Percentiles rank a stretch among this genome's conserved stretches.
phyloP scores from a whole-genome alignment of 2,888 invertebrate species.

The Hypselothyrea guttata region DNA sequence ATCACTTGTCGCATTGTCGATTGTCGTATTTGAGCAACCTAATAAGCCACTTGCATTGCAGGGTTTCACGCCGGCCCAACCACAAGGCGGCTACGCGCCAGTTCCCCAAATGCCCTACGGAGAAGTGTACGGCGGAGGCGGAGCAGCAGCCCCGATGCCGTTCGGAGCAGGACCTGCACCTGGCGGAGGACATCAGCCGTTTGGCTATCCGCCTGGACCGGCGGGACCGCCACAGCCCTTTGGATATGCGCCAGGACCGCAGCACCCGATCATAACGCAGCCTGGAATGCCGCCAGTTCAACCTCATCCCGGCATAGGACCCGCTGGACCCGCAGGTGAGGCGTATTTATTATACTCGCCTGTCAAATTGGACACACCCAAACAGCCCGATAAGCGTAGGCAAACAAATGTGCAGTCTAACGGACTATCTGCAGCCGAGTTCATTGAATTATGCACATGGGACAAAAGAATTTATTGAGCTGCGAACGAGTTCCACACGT shows the following conservation, averaged over 20 bases:
- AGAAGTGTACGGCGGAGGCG: slow-evolving; percentile 33
- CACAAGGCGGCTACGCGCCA: slow-evolving; percentile 78
- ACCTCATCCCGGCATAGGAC: slow-evolving; percentile 44
- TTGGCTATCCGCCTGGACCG: slow-evolving; percentile 46
- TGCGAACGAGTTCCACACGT: slow-evolving; percentile 22
- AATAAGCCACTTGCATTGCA: slow-evolving; percentile 27
- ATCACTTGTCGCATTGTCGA: not conserved
- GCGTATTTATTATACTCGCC: not conserved
- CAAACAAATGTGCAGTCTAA: too few relatives aligned
- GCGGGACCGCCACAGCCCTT: slow-evolving; percentile 42
- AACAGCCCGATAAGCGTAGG: not conserved
- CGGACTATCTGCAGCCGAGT: slow-evolving; percentile 5
- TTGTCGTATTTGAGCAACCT: not conserved
- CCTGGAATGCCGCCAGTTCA: slow-evolving; percentile 70
- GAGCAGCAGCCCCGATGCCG: slow-evolving; percentile 17
- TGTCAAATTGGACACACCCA: not conserved
- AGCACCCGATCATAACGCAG: slow-evolving; percentile 77
- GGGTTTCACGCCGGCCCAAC: slow-evolving; percentile 72
- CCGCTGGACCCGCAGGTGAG: slow-evolving; percentile 55
- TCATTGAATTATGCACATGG: slow-evolving; percentile 15
- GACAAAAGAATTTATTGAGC: slow-evolving; percentile 24
- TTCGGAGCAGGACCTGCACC: slow-evolving; percentile 40
- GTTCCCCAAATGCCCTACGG: slow-evolving; percentile 79
- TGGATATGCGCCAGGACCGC: slow-evolving; percentile 58
- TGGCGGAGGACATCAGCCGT: slow-evolving; percentile 34